Conservation (phyloP, 2,113 vertebrate species). For the Oryzias melastigma region DNA sequence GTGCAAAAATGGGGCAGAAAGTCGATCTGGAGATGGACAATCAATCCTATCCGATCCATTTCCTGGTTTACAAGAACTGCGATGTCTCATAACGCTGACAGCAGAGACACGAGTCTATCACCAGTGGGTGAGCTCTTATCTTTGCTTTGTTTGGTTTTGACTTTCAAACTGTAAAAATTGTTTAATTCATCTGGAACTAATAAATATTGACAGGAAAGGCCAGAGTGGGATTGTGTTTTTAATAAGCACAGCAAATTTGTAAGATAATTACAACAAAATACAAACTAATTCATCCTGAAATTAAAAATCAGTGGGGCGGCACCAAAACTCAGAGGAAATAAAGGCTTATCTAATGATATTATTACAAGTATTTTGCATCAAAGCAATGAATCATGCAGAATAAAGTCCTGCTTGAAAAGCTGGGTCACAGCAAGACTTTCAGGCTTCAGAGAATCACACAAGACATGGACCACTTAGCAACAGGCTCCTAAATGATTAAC, state of each 20-base stretch:
- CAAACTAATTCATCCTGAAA: constrained; percentile 23
- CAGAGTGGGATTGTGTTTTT: constrained; percentile 7
- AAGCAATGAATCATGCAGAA: constrained; percentile 19
- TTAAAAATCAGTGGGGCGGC: constrained; percentile 32
- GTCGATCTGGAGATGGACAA: constrained; percentile 17
- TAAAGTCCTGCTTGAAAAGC: constrained; percentile 7
- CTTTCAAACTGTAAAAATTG: too few relatives aligned
- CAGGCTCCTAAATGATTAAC: constrained; percentile 48
- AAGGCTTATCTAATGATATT: constrained; percentile 29
- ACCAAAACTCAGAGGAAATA: constrained; percentile 6
- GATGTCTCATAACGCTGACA: not conserved
- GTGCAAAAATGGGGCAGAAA: constrained; percentile 42
- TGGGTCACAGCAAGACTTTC: not conserved
- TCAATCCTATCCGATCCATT: constrained; percentile 1
- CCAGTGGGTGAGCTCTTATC: not conserved
- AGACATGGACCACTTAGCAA: not conserved
- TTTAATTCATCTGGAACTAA: not conserved
- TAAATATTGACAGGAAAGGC: constrained; percentile 11
- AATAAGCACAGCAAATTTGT: constrained; percentile 16
- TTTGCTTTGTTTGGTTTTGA: not conserved
- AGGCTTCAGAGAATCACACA: constrained; percentile 9
- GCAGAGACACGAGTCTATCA: not conserved
- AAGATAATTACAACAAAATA: constrained; percentile 31
- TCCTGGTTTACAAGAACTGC: not conserved
- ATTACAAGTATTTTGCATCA: constrained; percentile 21